Evolutionary conservation across 1,140 invertebrate genomes (phyloP).

Genomic region (Maniola jurtina): DNA sequence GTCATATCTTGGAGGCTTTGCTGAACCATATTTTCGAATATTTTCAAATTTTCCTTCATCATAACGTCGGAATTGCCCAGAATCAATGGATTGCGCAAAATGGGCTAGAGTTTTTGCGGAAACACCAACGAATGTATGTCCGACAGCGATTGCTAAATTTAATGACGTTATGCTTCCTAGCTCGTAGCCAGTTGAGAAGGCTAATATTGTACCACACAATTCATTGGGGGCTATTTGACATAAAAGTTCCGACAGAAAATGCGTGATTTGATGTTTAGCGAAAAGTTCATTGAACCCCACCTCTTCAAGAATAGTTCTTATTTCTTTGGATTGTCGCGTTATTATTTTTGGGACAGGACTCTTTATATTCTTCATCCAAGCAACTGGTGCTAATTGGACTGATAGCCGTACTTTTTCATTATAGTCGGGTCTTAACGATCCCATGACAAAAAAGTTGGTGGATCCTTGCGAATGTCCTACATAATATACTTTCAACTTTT

Average conservation of each 20-base stretch:
- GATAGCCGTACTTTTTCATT: slow-evolving; percentile 80
- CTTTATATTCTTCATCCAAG: slow-evolving; percentile 58
- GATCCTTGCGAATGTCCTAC: slow-evolving; percentile 84
- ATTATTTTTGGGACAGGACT: slow-evolving; percentile 43
- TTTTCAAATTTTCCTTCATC: slow-evolving; percentile 79
- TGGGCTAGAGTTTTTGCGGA: slow-evolving; percentile 56
- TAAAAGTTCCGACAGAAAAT: slow-evolving; percentile 47
- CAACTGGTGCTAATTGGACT: slow-evolving; percentile 82
- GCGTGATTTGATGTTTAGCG: slow-evolving; percentile 44
- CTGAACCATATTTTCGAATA: slow-evolving; percentile 73
- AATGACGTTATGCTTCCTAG: slow-evolving; percentile 40
- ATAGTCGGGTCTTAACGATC: slow-evolving; percentile 80
- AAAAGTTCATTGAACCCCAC: slow-evolving; percentile 52
- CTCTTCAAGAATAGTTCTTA: slow-evolving; percentile 41
- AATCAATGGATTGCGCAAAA: slow-evolving; percentile 53
- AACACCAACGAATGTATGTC: slow-evolving; percentile 48
- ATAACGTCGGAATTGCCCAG: slow-evolving; percentile 70
- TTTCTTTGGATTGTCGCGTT: slow-evolving; percentile 29
- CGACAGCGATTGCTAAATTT: slow-evolving; percentile 46
- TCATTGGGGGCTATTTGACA: slow-evolving; percentile 48
- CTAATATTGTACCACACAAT: slow-evolving; percentile 43
- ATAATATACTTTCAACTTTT: slow-evolving; percentile 80
- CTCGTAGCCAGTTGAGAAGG: slow-evolving; percentile 47
- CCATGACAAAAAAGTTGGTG: slow-evolving; percentile 81
- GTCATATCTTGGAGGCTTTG: slow-evolving; percentile 80